A percentile compares a stretch with the other conserved stretches of the same genome.
These are phyloP conservation scores for Portevinia maculata DNA, from an alignment of 2,888 invertebrate species.

Conservation along the genomic window DNA sequence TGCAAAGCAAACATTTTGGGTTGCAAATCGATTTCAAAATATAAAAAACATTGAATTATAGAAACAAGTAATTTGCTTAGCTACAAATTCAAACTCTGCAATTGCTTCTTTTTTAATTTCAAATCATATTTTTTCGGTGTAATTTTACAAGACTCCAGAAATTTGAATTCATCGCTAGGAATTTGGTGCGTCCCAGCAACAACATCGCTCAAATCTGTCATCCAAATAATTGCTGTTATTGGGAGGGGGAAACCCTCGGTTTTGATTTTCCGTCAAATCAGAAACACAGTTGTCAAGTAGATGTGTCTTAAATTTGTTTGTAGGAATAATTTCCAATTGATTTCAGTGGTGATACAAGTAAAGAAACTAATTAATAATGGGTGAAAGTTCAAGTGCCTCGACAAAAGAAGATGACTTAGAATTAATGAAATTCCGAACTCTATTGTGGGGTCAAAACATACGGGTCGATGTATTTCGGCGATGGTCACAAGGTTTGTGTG, in stretches of 20 bases:
- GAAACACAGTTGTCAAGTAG: conserved; percentile 61
- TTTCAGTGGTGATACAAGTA: conserved; percentile 58
- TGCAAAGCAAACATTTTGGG: too few relatives aligned
- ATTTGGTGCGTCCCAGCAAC: not conserved
- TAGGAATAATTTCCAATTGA: conserved; percentile 53
- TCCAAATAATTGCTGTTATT: not conserved
- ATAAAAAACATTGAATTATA: too few relatives aligned
- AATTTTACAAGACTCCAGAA: too few relatives aligned
- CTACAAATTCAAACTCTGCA: too few relatives aligned
- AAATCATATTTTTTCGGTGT: too few relatives aligned
- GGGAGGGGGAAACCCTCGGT: not conserved
- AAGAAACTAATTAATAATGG: conserved; percentile 76
- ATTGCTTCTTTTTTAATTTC: too few relatives aligned
- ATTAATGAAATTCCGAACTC: conserved; percentile 88
- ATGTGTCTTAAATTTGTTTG: conserved; percentile 59
- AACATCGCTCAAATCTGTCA: conserved; percentile 2
- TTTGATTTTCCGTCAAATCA: conserved; percentile 39
- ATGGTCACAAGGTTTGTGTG: conserved; percentile 92
- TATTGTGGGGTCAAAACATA: conserved; percentile 93
- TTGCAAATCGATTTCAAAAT: too few relatives aligned
- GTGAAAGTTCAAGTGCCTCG: conserved; percentile 79
- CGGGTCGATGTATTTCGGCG: conserved; percentile 94
- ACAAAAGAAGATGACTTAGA: conserved; percentile 85
- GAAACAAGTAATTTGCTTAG: too few relatives aligned
- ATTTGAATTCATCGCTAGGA: too few relatives aligned